Conservation (phyloP, 1,140 invertebrate species). For the Ceratosolen fusciceps region DNA sequence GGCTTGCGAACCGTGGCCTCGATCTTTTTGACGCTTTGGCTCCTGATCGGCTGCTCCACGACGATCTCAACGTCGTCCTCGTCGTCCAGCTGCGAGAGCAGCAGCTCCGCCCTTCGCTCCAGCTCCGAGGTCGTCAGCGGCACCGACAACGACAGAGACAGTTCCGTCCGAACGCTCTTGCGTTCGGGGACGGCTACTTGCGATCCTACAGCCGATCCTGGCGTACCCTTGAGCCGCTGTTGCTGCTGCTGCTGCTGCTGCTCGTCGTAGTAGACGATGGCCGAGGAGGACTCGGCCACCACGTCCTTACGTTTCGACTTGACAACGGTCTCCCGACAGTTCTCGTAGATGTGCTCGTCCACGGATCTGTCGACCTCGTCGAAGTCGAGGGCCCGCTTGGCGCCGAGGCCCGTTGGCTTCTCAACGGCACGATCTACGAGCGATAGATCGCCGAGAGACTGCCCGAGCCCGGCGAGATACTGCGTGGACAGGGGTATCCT, state of each 20-base stretch:
- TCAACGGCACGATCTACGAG: slow-evolving; percentile 62
- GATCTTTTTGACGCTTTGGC: neutral
- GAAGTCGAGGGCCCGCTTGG: slow-evolving; percentile 47
- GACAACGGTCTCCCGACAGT: slow-evolving; percentile 56
- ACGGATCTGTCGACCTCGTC: slow-evolving; percentile 63
- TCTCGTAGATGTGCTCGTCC: slow-evolving; percentile 66
- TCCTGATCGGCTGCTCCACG: slow-evolving; percentile 40
- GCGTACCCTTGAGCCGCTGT: too few relatives aligned
- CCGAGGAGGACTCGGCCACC: too few relatives aligned
- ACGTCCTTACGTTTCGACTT: neutral
- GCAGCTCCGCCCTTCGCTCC: slow-evolving; percentile 60
- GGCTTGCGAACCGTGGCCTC: neutral
- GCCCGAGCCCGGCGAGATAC: slow-evolving; percentile 52
- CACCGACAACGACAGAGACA: neutral
- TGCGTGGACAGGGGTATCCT: slow-evolving; percentile 65
- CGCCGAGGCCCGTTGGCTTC: slow-evolving; percentile 25
- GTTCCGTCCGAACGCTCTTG: too few relatives aligned
- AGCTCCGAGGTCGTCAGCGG: slow-evolving; percentile 54
- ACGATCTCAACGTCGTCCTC: slow-evolving; percentile 49
- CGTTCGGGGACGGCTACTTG: too few relatives aligned
- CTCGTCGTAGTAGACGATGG: too few relatives aligned
- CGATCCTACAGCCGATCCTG: too few relatives aligned
- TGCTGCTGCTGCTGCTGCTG: too few relatives aligned
- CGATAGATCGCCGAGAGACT: slow-evolving; percentile 67
- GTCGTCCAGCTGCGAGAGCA: slow-evolving; percentile 64